These are phyloP conservation scores for Epinephelus malabaricus DNA, from an alignment of 2,797 vertebrate genomes.

Conservation along the genomic window DNA sequence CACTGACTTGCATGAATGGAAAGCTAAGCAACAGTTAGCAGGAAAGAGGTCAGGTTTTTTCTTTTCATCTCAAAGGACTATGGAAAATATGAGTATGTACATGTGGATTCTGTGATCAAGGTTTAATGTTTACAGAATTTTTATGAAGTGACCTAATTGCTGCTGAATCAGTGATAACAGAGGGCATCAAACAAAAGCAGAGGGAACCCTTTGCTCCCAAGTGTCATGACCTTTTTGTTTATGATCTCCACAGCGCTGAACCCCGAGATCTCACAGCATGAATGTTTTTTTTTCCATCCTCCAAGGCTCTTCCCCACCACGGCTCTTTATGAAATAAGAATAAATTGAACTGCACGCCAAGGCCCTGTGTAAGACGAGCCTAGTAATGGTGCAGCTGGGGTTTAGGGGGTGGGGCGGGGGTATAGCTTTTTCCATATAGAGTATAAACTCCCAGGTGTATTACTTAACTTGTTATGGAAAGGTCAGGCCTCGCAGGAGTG, in stretches of 20 bases:
- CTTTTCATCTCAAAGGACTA: background rate
- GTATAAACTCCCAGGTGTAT: conserved; percentile 55
- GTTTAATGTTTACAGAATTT: conserved; percentile 30
- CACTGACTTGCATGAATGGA: background rate
- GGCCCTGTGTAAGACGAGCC: conserved; percentile 47
- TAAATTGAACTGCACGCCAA: conserved; percentile 67
- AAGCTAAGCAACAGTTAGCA: background rate
- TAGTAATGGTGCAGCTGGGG: conserved; percentile 46
- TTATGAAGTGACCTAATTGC: conserved; percentile 1
- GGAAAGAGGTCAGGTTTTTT: background rate
- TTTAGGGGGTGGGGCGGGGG: conserved; percentile 22
- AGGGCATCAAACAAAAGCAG: conserved; percentile 36
- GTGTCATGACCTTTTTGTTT: conserved; percentile 39
- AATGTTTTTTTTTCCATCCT: conserved; percentile 51
- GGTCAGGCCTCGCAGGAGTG: conserved; percentile 56
- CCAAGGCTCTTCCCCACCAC: conserved; percentile 35
- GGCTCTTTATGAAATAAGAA: conserved; percentile 69
- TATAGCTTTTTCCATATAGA: conserved; percentile 62
- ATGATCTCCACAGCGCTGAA: conserved; percentile 44
- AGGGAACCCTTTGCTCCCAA: conserved; percentile 26
- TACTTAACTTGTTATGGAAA: conserved; percentile 71
- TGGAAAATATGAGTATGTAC: conserved; percentile 2
- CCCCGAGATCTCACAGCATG: conserved; percentile 44
- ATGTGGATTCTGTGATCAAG: conserved; percentile 7
- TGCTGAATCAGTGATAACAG: conserved; percentile 4